Conservation (phyloP, 2,888 invertebrate species). For the Bombylius major region DNA sequence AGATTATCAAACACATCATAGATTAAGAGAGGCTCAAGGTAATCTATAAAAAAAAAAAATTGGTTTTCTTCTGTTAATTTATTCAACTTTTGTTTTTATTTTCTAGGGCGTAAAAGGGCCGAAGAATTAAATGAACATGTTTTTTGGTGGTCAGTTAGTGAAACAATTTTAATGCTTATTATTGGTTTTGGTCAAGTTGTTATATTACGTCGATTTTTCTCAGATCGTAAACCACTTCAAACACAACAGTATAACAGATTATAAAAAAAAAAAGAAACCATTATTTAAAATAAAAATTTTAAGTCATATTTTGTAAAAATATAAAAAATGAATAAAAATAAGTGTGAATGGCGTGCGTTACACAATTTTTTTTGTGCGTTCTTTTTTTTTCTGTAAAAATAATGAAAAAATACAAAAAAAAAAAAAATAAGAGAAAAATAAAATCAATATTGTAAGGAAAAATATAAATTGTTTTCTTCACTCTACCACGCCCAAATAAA, state of each 20-base stretch:
- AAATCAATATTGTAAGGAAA: too few relatives aligned
- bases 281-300: too few relatives aligned
- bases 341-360: too few relatives aligned
- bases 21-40: constrained; percentile 82
- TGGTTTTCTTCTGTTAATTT: not conserved
- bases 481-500: too few relatives aligned
- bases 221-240: constrained; percentile 50
- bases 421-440: too few relatives aligned
- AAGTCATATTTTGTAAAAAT: too few relatives aligned
- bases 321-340: too few relatives aligned
- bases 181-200: constrained; percentile 87
- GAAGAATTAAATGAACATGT: constrained; percentile 95
- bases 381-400: too few relatives aligned
- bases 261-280: too few relatives aligned
- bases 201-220: constrained; percentile 82
- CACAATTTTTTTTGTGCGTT: too few relatives aligned
- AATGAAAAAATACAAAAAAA: too few relatives aligned
- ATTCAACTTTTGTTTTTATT: not conserved
- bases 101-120: constrained; percentile 67
- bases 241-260: constrained; percentile 7
- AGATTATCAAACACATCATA: constrained; percentile 95
- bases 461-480: too few relatives aligned
- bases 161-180: constrained; percentile 70
- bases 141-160: constrained; percentile 82
- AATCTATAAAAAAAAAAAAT: not conserved